Conservation (phyloP, 2,797 vertebrate genomes). For the Schizothorax lantsangensis region DNA sequence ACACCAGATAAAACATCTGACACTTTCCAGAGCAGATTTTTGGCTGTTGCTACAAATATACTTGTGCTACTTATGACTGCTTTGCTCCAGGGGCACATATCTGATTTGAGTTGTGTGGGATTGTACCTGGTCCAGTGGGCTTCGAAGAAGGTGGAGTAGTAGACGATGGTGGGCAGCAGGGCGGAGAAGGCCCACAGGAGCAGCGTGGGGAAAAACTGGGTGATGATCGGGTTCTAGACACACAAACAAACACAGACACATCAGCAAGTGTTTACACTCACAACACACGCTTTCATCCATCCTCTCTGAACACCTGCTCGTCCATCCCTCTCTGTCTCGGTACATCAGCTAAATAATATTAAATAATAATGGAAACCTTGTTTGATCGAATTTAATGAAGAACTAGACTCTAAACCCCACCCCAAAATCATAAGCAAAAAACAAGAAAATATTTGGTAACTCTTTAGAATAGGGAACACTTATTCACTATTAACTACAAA, state of each 20-base stretch:
- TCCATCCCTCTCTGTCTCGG: neutral
- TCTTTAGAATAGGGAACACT: too few species aligned
- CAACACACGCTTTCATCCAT: neutral
- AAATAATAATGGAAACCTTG: neutral
- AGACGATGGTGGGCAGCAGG: constrained; percentile 94
- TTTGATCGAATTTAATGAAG: neutral
- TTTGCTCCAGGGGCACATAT: neutral
- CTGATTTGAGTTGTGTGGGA: neutral
- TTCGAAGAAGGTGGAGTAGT: constrained; percentile 95
- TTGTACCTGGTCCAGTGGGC: constrained; percentile 93
- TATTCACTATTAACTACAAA: too few species aligned
- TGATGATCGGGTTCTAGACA: constrained; percentile 92
- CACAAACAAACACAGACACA: neutral
- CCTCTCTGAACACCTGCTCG: neutral
- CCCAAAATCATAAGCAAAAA: too few species aligned
- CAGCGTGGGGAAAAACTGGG: constrained; percentile 95
- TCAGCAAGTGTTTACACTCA: neutral
- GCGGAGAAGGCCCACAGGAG: constrained; percentile 95
- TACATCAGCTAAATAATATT: neutral
- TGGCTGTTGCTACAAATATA: too few species aligned
- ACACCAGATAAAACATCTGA: neutral
- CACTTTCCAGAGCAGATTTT: neutral
- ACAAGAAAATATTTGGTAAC: neutral
- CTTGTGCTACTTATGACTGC: neutral
- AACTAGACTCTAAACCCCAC: too few species aligned